Base-by-base conservation (phyloP, 2,888 invertebrate genomes). In the Drosophila bunnanda region DNA sequence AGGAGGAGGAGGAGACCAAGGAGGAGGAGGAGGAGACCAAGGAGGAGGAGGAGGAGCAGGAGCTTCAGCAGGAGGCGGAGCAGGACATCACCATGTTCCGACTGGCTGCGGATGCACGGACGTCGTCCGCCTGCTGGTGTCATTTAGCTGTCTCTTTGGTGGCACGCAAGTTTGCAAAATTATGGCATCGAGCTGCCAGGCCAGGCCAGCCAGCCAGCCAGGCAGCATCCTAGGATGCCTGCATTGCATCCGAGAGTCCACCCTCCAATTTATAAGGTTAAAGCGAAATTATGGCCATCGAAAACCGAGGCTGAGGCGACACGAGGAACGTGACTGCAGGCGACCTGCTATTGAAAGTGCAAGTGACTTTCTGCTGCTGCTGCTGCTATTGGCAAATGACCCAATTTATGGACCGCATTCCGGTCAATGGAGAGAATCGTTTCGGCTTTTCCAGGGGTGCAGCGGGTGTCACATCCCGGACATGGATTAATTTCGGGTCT, bases 111-210 rank as follows among this genome's bases (percentile, higher is more conserved):
- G 84, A 82, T 87, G 69, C 80, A 87, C 87, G 86, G 76, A 88
- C 72, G 69, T 69, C 52, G 66, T 69, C 65, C 71, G 60, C 67
- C 66, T 73, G 67, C 53, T 79, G 65, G 77, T 82, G 80, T 87
- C 89, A 82, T 71, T 77, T 76, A 78, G 62, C 70, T 88, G 78
- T 78, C 87, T 70, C 74, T 89, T 57, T 72, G 89, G 85, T 83
- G 71, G 84, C 81, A 87, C 88, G 84, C 90, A 86, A 89, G 90
- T 89, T 89, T 89, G 85, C 84, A 79, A 89, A 89, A 86, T 77
- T 89, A 77, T 89, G 77, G 79, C 82, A 88, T 65, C 77, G 67
- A 72, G 69, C 71, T 59, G 78, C 62, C 59, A 25, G 44, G n/a
- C n/a, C 43, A 13, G 2, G 17, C n/a, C 17, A 39, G 28, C 44